Evolutionary conservation across 2,113 vertebrate species (phyloP).

Genomic region (Dissostichus mawsoni): DNA sequence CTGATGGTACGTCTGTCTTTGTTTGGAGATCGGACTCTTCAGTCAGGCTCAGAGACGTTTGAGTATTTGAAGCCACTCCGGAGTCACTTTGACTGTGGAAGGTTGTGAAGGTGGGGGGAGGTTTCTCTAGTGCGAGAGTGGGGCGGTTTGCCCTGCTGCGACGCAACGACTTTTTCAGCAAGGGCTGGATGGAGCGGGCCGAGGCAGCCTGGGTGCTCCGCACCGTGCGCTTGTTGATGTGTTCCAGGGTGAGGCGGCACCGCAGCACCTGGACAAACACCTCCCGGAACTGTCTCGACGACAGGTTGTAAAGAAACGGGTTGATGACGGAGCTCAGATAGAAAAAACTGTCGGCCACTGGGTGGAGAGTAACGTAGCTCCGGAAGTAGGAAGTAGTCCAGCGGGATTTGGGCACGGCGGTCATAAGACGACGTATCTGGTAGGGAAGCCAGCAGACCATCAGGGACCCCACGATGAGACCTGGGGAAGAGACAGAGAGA

Average conservation of each 20-base stretch:
- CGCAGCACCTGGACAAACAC: constrained; percentile 91
- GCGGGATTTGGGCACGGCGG: constrained; percentile 85
- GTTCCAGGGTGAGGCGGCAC: constrained; percentile 87
- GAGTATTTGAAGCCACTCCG: constrained; percentile 21
- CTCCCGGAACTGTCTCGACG: constrained; percentile 91
- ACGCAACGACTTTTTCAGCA: constrained; percentile 70
- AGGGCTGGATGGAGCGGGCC: constrained; percentile 68
- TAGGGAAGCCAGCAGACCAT: constrained; percentile 94
- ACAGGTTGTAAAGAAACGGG: constrained; percentile 95
- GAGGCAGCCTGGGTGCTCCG: constrained; percentile 10
- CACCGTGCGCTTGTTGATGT: constrained; percentile 85
- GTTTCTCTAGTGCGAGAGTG: not conserved
- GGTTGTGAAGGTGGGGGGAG: constrained; percentile 17
- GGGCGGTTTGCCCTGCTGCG: constrained; percentile 23
- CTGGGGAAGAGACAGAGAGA: constrained; percentile 68
- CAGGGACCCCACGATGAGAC: constrained; percentile 89
- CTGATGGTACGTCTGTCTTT: constrained; percentile 21
- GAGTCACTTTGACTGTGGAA: constrained; percentile 49
- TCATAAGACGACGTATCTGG: constrained; percentile 93
- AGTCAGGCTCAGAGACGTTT: not conserved
- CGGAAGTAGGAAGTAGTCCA: constrained; percentile 88
- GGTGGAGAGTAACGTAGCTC: constrained; percentile 87
- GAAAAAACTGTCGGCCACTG: constrained; percentile 92
- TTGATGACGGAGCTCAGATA: constrained; percentile 96
- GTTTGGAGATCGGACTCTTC: constrained; percentile 13